Percentiles rank a stretch among this genome's conserved stretches.
These are phyloP conservation scores for Cyrtorhinus lividipennis DNA, from an alignment of 1,140 invertebrate species.

Conservation along the genomic window DNA sequence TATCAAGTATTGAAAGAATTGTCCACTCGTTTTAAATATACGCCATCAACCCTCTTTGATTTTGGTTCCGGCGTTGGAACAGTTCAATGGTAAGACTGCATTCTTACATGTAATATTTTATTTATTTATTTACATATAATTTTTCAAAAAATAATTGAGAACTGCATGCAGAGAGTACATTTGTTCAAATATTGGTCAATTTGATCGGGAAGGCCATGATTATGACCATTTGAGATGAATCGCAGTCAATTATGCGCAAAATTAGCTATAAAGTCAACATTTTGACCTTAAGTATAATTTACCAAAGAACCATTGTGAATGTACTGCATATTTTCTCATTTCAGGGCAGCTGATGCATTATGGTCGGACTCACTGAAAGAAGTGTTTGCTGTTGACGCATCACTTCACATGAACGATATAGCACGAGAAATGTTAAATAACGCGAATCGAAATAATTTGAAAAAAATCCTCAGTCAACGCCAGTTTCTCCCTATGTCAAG, in stretches of 20 bases:
- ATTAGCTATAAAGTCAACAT: no score
- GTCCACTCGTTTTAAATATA: constrained; percentile 44
- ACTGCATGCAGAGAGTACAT: no score
- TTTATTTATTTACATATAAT: no score
- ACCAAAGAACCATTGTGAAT: no score
- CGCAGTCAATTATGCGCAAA: no score
- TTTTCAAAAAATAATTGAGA: no score
- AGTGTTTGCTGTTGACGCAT: constrained; percentile 68
- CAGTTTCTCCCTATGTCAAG: constrained; percentile 63
- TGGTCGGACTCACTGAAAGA: constrained; percentile 61
- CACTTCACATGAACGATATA: constrained; percentile 62
- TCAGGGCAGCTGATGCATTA: constrained; percentile 51
- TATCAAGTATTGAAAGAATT: constrained; percentile 61
- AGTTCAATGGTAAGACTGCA: constrained; percentile 48
- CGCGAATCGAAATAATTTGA: constrained; percentile 40
- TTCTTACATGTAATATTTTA: no score
- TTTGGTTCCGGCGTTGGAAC: constrained; percentile 82
- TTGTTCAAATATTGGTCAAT: no score
- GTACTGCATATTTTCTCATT: no score
- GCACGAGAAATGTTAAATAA: constrained; percentile 49
- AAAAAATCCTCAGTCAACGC: constrained; percentile 48
- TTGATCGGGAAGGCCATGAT: no score
- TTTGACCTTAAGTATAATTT: no score
- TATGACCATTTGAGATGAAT: no score
- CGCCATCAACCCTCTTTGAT: constrained; percentile 64